phyloP scores from a whole-genome alignment of 2,888 invertebrate species.

The Cantharis rufa region DNA sequence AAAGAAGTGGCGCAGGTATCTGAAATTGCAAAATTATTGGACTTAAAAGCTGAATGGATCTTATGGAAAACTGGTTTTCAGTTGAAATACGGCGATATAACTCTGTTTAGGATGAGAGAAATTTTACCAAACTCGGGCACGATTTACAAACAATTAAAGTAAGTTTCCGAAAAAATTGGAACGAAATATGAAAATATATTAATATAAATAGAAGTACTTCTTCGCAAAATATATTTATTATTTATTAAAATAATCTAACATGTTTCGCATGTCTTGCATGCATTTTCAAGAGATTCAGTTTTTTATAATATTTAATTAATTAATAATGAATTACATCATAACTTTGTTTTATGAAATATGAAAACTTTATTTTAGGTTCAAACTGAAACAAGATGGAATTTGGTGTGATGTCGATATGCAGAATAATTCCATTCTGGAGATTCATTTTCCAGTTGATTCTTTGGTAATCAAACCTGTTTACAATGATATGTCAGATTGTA shows the following conservation, averaged over 20 bases:
- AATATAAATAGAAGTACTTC: no score
- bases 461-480: constrained; percentile 61
- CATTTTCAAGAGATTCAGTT: no score
- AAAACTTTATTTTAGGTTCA: constrained; percentile 59
- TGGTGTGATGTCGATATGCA: constrained; percentile 85
- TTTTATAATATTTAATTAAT: no score
- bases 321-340: no score
- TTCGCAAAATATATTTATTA: no score
- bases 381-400: constrained; percentile 78
- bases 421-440: constrained; percentile 82
- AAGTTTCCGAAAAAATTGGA: constrained; percentile 27
- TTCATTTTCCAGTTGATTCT: constrained; percentile 76
- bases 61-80: constrained; percentile 93
- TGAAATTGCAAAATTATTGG: constrained; percentile 64
- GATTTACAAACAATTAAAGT: constrained; percentile 56
- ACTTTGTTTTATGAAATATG: no score
- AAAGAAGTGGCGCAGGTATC: constrained; percentile 71
- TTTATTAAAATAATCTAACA: no score
- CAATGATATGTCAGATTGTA: constrained; percentile 39
- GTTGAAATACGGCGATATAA: constrained; percentile 80
- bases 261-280: no score
- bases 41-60: constrained; percentile 83
- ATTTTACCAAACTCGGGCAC: constrained; percentile 63
- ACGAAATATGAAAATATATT: not conserved
- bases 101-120: constrained; percentile 82